These are phyloP conservation scores for Lamprologus ornatipinnis DNA, from an alignment of 2,113 vertebrate species.

Conservation along the genomic window DNA sequence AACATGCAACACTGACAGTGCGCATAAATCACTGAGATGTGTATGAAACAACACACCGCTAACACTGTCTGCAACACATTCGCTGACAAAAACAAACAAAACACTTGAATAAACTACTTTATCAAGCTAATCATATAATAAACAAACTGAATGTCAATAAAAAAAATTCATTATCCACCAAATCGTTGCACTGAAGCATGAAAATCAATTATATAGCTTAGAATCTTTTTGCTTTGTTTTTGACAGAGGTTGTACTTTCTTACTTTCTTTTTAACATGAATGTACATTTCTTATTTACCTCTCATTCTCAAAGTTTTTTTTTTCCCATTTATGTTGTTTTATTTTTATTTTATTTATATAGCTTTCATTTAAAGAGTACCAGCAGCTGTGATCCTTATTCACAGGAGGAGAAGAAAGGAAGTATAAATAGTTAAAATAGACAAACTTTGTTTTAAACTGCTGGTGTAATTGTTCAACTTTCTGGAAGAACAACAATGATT, in stretches of 20 bases:
- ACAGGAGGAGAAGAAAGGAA: not conserved
- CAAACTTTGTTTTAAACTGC: not conserved
- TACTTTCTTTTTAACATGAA: not conserved
- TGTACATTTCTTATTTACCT: not conserved
- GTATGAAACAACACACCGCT: not conserved
- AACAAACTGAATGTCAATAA: not conserved
- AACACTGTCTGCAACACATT: not conserved
- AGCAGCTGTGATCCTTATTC: not conserved
- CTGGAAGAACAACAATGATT: not conserved
- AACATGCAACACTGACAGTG: not conserved
- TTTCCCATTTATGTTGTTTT: not conserved
- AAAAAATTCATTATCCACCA: not conserved
- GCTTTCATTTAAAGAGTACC: not conserved
- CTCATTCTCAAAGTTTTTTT: not conserved
- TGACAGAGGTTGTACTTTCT: not conserved
- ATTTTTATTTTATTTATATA: not conserved
- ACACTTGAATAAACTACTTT: not conserved
- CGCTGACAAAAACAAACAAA: not conserved
- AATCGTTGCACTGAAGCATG: not conserved
- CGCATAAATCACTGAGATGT: not conserved
- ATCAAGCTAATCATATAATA: not conserved
- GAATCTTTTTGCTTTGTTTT: not conserved
- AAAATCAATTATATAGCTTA: not conserved
- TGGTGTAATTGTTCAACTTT: not conserved
- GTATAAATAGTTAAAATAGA: not conserved